Evolutionary conservation across 92 coral and sea anemone genomes (phyloP).

Genomic region (Actinernus sp.): DNA sequence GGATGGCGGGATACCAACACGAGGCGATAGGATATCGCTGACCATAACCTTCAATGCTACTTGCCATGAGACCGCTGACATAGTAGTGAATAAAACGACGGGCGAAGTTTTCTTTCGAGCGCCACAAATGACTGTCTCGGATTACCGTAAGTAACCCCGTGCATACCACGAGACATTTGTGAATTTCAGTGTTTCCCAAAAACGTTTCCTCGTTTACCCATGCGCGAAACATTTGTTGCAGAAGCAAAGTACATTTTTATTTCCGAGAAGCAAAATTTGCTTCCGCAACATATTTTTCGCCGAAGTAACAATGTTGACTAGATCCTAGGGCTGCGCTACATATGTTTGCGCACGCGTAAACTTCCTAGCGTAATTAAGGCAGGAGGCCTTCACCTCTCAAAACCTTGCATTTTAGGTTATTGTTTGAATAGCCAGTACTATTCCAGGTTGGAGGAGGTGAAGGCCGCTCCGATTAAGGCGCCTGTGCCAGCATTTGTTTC

Average conservation of each 20-base stretch:
- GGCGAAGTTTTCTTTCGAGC: slow-evolving; percentile 97
- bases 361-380: too few relatives aligned
- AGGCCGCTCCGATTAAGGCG: too few relatives aligned
- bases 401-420: too few relatives aligned
- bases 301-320: neutral
- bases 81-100: slow-evolving; percentile 68
- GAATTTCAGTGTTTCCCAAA: neutral
- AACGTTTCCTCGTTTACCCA: neutral
- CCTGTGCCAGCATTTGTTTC: too few relatives aligned
- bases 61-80: slow-evolving; percentile 77
- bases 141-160: slow-evolving; percentile 91
- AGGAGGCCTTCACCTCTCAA: too few relatives aligned
- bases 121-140: slow-evolving; percentile 87
- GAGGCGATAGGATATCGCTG: slow-evolving; percentile 84
- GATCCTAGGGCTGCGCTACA: too few relatives aligned
- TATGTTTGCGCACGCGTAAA: too few relatives aligned
- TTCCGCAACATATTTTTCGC: neutral
- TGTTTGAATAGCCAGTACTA: too few relatives aligned
- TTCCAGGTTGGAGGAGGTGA: too few relatives aligned
- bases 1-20: slow-evolving; percentile 90
- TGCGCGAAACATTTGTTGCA: too few relatives aligned
- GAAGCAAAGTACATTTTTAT: too few relatives aligned
- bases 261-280: neutral
- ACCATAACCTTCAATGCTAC: slow-evolving; percentile 90
- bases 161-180: too few relatives aligned